Evolutionary conservation across 2,113 vertebrate species (phyloP).

Genomic region (Salminus brasiliensis): DNA sequence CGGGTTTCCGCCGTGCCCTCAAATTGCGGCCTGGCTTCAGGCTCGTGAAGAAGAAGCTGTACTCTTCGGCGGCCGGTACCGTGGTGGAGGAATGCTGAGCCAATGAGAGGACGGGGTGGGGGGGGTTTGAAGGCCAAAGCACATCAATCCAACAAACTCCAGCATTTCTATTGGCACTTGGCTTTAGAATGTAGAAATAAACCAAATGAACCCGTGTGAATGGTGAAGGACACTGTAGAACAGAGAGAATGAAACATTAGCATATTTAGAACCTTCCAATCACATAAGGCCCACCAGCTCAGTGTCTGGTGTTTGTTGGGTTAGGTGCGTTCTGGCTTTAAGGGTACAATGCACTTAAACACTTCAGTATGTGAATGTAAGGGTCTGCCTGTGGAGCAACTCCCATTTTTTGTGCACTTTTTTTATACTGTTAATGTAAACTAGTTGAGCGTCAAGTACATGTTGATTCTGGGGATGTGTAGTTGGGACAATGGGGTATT

Average conservation of each 20-base stretch:
- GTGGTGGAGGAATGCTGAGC: slow-evolving; percentile 83
- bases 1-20: slow-evolving; percentile 73
- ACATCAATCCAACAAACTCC: not conserved
- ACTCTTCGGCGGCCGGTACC: slow-evolving; percentile 80
- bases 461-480: slow-evolving; percentile 33
- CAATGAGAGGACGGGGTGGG: not conserved
- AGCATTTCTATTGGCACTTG: not conserved
- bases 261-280: not conserved
- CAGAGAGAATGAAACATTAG: not conserved
- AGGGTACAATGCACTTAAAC: slow-evolving; percentile 61
- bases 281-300: not conserved
- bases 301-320: not conserved
- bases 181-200: not conserved
- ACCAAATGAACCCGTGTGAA: not conserved
- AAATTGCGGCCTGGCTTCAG: slow-evolving; percentile 86
- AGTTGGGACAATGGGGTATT: slow-evolving; percentile 49
- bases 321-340: not conserved
- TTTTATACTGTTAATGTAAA: slow-evolving; percentile 58
- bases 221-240: not conserved
- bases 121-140: slow-evolving; percentile 6
- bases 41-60: slow-evolving; percentile 85
- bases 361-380: slow-evolving; percentile 59
- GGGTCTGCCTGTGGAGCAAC: slow-evolving; percentile 54
- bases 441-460: slow-evolving; percentile 31
- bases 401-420: slow-evolving; percentile 58